Conservation (phyloP, 1,140 invertebrate genomes). For the Eulimnadia texana region DNA sequence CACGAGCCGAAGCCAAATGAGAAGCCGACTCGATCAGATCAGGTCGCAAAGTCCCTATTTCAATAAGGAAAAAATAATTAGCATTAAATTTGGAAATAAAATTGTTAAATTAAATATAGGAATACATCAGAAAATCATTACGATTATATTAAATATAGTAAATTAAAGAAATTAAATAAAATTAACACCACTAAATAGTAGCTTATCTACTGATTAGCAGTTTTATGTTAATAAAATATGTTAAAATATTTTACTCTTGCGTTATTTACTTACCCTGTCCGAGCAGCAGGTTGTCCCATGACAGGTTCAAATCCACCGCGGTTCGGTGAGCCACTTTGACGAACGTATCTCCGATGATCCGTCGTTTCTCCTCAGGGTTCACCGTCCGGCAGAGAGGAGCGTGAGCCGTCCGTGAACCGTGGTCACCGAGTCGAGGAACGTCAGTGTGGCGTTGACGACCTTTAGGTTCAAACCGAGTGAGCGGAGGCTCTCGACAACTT, state of each 20-base stretch:
- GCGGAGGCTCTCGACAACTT: conserved; percentile 70
- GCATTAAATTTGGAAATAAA: conserved; percentile 26
- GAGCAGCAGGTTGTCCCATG: conserved; percentile 8
- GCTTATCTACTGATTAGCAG: no score
- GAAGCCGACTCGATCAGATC: conserved; percentile 98
- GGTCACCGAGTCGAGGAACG: conserved; percentile 61
- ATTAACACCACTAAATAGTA: neutral
- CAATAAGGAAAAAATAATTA: conserved; percentile 27
- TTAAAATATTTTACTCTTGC: no score
- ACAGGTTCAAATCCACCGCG: neutral
- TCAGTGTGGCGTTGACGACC: conserved; percentile 56
- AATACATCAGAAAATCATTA: neutral
- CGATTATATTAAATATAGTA: neutral
- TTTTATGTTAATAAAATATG: no score
- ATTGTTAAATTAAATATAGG: neutral
- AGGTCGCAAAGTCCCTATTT: conserved; percentile 84
- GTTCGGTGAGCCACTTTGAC: conserved; percentile 43
- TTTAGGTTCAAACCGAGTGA: conserved; percentile 68
- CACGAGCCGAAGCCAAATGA: conserved; percentile 56
- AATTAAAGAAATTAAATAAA: neutral
- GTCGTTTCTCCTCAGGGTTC: conserved; percentile 91
- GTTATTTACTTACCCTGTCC: conserved; percentile 13
- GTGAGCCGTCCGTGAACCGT: conserved; percentile 58
- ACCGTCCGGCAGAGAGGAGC: conserved; percentile 72
- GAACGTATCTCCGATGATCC: conserved; percentile 98